These are phyloP conservation scores for Diarsia dahlii DNA, from an alignment of 2,888 invertebrate species.

Conservation along the genomic window DNA sequence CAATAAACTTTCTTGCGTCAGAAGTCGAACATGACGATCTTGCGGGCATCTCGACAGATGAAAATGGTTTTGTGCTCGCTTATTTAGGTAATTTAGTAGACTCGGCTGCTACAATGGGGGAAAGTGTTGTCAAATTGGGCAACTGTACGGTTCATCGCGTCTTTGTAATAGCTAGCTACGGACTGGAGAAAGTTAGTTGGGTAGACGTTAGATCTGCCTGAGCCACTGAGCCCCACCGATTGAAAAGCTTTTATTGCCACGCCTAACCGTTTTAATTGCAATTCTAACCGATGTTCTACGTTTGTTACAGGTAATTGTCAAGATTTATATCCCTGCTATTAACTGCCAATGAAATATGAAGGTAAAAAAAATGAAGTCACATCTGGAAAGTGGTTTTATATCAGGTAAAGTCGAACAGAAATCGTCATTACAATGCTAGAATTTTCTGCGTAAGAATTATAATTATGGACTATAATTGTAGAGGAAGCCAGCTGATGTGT, in stretches of 20 bases:
- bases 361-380: constrained; percentile 26
- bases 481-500: constrained; percentile 48
- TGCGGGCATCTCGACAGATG: constrained; percentile 30
- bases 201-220: constrained; percentile 76
- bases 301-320: constrained; percentile 72
- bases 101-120: constrained; percentile 70
- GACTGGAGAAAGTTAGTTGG: constrained; percentile 76
- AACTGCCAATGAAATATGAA: constrained; percentile 19
- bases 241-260: constrained; percentile 52
- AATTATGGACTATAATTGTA: constrained; percentile 28
- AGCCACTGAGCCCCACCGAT: constrained; percentile 50
- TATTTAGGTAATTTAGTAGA: constrained; percentile 60
- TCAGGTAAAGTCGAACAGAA: constrained; percentile 33
- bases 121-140: constrained; percentile 78
- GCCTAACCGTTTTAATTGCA: constrained; percentile 44
- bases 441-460: constrained; percentile 19
- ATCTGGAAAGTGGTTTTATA: constrained; percentile 26
- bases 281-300: constrained; percentile 51
- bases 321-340: constrained; percentile 25
- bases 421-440: background rate
- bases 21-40: constrained; percentile 20
- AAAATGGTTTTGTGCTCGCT: constrained; percentile 58
- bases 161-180: constrained; percentile 64
- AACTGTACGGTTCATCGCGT: constrained; percentile 76
- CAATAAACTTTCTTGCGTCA: constrained; percentile 51